Conservation (phyloP, 1,140 invertebrate species). For the Panulirus ornatus region DNA sequence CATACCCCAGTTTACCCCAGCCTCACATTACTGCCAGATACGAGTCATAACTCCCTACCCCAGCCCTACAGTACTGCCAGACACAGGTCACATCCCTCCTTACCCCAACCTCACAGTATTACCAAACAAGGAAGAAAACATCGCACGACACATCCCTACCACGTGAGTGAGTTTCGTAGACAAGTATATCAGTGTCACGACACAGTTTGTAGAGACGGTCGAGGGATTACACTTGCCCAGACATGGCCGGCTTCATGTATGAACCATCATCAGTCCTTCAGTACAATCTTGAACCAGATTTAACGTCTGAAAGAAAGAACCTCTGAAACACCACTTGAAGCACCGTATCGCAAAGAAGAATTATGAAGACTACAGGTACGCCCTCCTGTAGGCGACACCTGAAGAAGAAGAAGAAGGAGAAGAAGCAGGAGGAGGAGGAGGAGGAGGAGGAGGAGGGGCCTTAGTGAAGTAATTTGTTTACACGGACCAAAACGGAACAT, state of each 20-base stretch:
- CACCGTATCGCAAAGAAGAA: not conserved
- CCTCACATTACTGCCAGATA: not conserved
- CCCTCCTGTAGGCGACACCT: not conserved
- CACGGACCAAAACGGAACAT: slow-evolving; percentile 35
- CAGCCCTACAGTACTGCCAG: not conserved
- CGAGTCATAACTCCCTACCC: not conserved
- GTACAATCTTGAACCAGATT: no score
- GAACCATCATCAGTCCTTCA: no score
- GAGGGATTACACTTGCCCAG: no score
- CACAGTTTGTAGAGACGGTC: no score
- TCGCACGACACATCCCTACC: no score
- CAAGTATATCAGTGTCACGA: no score
- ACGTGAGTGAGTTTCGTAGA: no score
- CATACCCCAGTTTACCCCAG: not conserved
- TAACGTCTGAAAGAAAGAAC: no score
- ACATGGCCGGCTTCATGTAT: no score
- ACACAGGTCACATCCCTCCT: not conserved
- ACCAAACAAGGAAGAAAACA: not conserved
- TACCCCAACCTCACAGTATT: not conserved
- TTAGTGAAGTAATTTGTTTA: slow-evolving; percentile 36
- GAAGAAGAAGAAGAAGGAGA: not conserved
- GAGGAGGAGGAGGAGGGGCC: not conserved
- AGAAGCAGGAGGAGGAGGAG: not conserved
- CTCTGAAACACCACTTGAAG: no score
- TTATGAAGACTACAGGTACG: not conserved